Percentiles rank a stretch among this genome's conserved stretches.
Conservation (phyloP, 2,113 vertebrate genomes). For the Dromaius novaehollandiae region DNA sequence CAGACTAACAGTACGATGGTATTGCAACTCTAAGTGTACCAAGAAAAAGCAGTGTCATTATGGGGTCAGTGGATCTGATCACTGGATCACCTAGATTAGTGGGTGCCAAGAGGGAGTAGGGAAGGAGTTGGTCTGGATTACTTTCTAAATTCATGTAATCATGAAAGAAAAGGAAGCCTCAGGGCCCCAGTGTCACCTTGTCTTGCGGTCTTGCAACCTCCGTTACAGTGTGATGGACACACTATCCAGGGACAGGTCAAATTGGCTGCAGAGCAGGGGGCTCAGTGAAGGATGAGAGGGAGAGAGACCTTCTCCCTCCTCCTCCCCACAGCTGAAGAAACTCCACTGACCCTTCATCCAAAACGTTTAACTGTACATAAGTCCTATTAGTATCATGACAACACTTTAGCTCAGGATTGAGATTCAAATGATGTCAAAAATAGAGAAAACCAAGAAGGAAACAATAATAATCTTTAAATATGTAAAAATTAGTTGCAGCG, state of each 20-base stretch:
- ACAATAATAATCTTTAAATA: neutral
- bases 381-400: neutral
- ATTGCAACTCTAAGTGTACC: neutral
- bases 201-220: neutral
- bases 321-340: neutral
- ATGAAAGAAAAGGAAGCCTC: neutral
- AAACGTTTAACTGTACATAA: neutral
- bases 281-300: neutral
- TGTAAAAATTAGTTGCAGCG: neutral
- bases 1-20: neutral
- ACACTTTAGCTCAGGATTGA: neutral
- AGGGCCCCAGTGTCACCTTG: neutral
- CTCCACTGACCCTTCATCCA: neutral
- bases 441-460: neutral
- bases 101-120: neutral
- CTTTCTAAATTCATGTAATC: neutral
- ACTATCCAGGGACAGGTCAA: neutral
- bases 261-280: neutral
- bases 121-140: neutral
- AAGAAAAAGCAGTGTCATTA: neutral
- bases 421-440: neutral
- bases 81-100: neutral
- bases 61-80: neutral
- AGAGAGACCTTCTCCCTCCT: neutral
- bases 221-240: neutral